Base-by-base conservation (phyloP, 1,140 invertebrate species). In the Bactericera cockerelli region DNA sequence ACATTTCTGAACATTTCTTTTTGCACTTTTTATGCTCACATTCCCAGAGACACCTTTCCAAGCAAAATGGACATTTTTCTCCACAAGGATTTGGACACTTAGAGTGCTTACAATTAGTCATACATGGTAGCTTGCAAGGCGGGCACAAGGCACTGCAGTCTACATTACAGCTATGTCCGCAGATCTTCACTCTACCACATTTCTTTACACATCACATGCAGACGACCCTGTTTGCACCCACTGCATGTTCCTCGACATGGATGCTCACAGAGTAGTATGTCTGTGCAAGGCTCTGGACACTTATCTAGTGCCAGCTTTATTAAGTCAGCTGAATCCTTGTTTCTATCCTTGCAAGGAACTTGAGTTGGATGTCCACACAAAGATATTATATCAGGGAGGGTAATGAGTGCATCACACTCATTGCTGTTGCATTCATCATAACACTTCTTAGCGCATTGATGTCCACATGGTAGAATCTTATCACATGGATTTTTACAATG, bases 71-170 rank as follows among this genome's bases (percentile, higher is more conserved):
- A 68, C 84, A 87, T 1, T 75, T 72, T 36, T 74, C 69, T 2
- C 81, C 80, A 69, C 84, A 86, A 25, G 65, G 61, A 22, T 72
- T 71, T 0, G 62, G 65, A 66, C 83, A 86, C 58, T 64, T 69
- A 33, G 72, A 76, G 65, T 81, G 79, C 19, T 62, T 55, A 68
- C 84, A 87, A 49, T 67, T 70, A 56, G 78, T 77, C 56, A 74
- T 64, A 65, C 83, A 86, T 13, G 58, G 64, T 56, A 71, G 67
- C 26, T 68, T 69, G 67, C 83, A 85, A 1, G 83, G 81, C 19
- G 78, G 79, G 62, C 83, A 85, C 14, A 70, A 65, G 57, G 74
- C 67, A 49, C 76, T 74, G 63, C 81, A 83, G 0, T 77, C 76
- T 28, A 74, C 75, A 26, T 74, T 68, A 67, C 85, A 87, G 70